These are phyloP conservation scores for Scomber japonicus DNA, from an alignment of 2,113 vertebrate species.

Conservation along the genomic window DNA sequence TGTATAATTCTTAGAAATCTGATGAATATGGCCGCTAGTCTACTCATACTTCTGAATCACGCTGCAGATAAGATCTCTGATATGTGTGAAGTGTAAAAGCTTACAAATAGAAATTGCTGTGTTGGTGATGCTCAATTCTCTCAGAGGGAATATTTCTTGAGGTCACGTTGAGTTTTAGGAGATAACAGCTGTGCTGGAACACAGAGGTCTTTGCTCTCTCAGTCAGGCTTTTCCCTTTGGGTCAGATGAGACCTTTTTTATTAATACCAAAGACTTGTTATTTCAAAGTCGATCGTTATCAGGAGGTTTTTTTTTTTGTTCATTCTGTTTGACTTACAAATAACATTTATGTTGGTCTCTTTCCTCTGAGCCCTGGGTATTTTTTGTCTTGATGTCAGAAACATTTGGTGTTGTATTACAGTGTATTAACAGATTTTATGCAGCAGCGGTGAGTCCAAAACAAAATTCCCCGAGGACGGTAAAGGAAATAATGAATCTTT, in stretches of 20 bases:
- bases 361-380: not conserved
- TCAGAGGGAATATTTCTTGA: slow-evolving; percentile 47
- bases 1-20: not conserved
- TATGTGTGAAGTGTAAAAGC: slow-evolving; percentile 2
- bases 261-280: slow-evolving; percentile 35
- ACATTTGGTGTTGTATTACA: not conserved
- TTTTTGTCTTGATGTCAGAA: slow-evolving; percentile 1
- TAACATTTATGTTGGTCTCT: slow-evolving; percentile 5
- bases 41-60: not conserved
- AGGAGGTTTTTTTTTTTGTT: not conserved
- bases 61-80: not conserved
- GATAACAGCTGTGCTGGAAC: slow-evolving; percentile 73
- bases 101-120: slow-evolving; percentile 37
- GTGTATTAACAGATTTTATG: slow-evolving; percentile 11
- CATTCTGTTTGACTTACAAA: slow-evolving; percentile 33
- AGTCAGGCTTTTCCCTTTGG: slow-evolving; percentile 58
- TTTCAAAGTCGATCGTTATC: slow-evolving; percentile 19
- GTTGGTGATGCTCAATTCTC: slow-evolving; percentile 30
- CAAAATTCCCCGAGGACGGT: slow-evolving; percentile 27
- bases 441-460: slow-evolving; percentile 1
- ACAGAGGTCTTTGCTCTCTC: slow-evolving; percentile 66
- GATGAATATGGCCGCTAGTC: not conserved
- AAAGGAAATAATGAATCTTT: slow-evolving; percentile 46
- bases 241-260: slow-evolving; percentile 21
- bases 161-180: slow-evolving; percentile 55